Base-by-base conservation (phyloP, 1,140 invertebrate genomes). In the Drosophila subpulchrella region DNA sequence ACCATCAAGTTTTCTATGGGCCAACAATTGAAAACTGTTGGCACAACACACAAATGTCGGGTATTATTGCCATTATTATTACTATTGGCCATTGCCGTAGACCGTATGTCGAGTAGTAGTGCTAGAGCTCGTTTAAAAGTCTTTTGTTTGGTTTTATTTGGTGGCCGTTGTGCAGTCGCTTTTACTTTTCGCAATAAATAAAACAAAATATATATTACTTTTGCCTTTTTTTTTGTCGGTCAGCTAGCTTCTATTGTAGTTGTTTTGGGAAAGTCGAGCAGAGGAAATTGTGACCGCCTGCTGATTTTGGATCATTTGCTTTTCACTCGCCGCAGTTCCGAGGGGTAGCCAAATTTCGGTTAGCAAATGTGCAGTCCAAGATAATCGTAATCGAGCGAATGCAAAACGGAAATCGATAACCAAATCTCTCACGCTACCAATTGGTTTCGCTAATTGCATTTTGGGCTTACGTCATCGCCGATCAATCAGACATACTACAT, bases 1-100 rank as follows among this genome's bases (percentile, higher is more conserved):
- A 10, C 42, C 4, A 36, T 20, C 27, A 7, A 13, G 15, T 57
- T 68, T 44, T 48, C 39, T 58, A 68, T 73, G 63, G 70, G 44
- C 57, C 65, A 70, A 68, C 72, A 75, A 75, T 75, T 75, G 71
- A 75, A 75, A 75, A 75, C 54, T 66, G 71, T 75, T 75, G 71
- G 72, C 73, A 66, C 73, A 75, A 74, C 72, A 51, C 61, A 57
- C 68, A 73, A 63, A 63, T 74, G 70, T 48, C 24, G 56, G 68
- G 67, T 46, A 55, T 71, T 62, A 48, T 73, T 53, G 56, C 67
- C 48, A 61, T 60, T 74, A 47, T 54, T 62, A 72, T 74, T 47
- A 54, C 58, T 60, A 36, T 65, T 63, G 34, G 24, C 68, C 58
- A 39, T 56, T 65, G 38, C 44, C 57, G 24, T 34, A 42, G 51